Conservation (phyloP, 2,797 vertebrate species). For the Bradypodion ventrale region DNA sequence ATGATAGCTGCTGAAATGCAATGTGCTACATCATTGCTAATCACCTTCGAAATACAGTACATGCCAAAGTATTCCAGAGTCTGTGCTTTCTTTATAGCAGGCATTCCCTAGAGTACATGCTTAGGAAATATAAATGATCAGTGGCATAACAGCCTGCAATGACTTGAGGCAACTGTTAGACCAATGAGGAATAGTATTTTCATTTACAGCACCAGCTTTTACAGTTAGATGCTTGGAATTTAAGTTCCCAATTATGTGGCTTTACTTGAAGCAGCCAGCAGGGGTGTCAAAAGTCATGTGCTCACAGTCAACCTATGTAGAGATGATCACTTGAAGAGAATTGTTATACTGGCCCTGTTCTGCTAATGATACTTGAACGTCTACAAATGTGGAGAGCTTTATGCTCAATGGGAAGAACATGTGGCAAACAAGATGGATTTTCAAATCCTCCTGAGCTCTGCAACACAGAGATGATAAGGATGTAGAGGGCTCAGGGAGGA, state of each 20-base stretch:
- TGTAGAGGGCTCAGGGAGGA: no score
- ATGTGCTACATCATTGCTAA: slow-evolving; percentile 27
- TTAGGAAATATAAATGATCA: slow-evolving; percentile 57
- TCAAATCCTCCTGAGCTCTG: no score
- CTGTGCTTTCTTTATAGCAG: slow-evolving; percentile 42
- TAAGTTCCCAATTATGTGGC: not conserved
- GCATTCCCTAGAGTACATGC: slow-evolving; percentile 32
- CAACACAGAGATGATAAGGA: no score
- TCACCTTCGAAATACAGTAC: slow-evolving; percentile 28
- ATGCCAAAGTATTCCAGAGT: slow-evolving; percentile 50
- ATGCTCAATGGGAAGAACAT: no score
- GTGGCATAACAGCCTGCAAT: slow-evolving; percentile 30
- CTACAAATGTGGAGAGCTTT: no score
- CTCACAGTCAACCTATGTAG: not conserved
- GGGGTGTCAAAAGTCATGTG: not conserved
- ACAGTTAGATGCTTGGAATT: slow-evolving; percentile 3
- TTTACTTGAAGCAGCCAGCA: not conserved
- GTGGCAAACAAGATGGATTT: no score
- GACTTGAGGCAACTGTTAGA: slow-evolving; percentile 1
- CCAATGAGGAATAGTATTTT: not conserved
- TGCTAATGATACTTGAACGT: no score
- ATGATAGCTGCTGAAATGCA: slow-evolving; percentile 18
- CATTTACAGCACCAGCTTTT: slow-evolving; percentile 1
- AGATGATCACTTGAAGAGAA: not conserved
- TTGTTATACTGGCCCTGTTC: not conserved